phyloP scores from a whole-genome alignment of 92 coral and sea anemone genomes.

The Nematostella vectensis region DNA sequence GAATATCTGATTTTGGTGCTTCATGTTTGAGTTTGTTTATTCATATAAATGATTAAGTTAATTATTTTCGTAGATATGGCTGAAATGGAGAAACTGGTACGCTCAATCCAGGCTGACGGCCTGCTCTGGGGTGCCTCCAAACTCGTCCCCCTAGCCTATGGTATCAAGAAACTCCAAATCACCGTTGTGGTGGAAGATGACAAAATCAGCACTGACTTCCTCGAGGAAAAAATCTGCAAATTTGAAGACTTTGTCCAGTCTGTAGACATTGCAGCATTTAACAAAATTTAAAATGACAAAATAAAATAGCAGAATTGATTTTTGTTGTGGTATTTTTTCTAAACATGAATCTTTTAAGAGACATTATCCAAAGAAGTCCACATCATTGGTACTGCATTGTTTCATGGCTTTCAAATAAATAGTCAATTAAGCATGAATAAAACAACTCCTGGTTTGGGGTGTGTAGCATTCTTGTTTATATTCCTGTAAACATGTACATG shows the following conservation, averaged over 20 bases:
- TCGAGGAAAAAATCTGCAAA: slow-evolving; percentile 69
- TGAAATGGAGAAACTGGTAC: slow-evolving; percentile 73
- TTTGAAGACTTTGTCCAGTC: slow-evolving; percentile 86
- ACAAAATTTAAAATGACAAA: slow-evolving; percentile 71
- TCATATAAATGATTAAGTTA: too few relatives aligned
- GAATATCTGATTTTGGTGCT: too few relatives aligned
- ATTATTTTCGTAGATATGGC: slow-evolving; percentile 58
- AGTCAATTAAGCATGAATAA: too few relatives aligned
- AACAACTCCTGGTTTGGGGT: too few relatives aligned
- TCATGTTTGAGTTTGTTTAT: too few relatives aligned
- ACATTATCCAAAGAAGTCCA: not conserved
- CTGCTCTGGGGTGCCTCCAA: slow-evolving; percentile 89
- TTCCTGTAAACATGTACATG: too few relatives aligned
- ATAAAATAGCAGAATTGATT: too few relatives aligned
- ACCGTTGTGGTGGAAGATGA: slow-evolving; percentile 85
- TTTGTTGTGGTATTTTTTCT: too few relatives aligned
- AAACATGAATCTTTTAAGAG: not conserved
- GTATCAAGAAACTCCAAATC: slow-evolving; percentile 89
- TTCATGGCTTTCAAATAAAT: too few relatives aligned
- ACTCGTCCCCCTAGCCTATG: slow-evolving; percentile 80
- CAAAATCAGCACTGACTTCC: slow-evolving; percentile 78
- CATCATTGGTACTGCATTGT: not conserved
- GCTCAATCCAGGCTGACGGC: slow-evolving; percentile 68
- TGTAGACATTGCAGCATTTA: slow-evolving; percentile 90
- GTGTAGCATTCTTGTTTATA: too few relatives aligned